These are phyloP conservation scores for Clanis bilineata DNA, from an alignment of 2,888 invertebrate species.

Conservation along the genomic window DNA sequence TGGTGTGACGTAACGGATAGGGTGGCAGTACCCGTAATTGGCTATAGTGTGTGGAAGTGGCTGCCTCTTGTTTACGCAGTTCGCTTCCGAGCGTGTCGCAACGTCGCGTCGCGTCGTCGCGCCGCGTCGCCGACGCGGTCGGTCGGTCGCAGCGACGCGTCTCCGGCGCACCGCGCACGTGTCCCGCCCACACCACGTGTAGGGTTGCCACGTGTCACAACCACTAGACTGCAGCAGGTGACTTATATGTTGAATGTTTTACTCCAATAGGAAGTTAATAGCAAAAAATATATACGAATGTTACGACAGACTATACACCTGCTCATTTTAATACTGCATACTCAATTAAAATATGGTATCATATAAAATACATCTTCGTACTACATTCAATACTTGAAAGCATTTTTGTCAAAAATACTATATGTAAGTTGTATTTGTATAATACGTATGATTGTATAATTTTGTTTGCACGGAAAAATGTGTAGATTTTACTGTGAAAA, in stretches of 20 bases:
- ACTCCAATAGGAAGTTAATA: not conserved
- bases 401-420: not conserved
- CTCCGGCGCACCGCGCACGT: conserved; percentile 38
- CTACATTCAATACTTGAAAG: not conserved
- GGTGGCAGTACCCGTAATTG: conserved; percentile 37
- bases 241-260: not conserved
- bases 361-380: not conserved
- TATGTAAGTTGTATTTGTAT: not conserved
- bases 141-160: conserved; percentile 16
- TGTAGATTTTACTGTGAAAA: no score
- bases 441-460: not conserved
- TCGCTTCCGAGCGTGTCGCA: conserved; percentile 58
- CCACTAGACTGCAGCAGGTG: not conserved
- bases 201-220: conserved; percentile 26
- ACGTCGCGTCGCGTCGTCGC: conserved; percentile 28
- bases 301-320: not conserved
- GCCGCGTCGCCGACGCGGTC: conserved; percentile 20
- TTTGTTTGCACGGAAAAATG: not conserved
- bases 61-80: conserved; percentile 50
- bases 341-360: not conserved
- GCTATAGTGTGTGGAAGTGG: conserved; percentile 38
- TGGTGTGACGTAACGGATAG: conserved; percentile 35
- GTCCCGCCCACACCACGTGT: conserved; percentile 35
- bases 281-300: not conserved
- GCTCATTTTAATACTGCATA: not conserved